A percentile compares a stretch with the other conserved stretches of the same genome.
Evolutionary conservation across 2,113 vertebrate species (phyloP).

Genomic region (Uropsilus gracilis): DNA sequence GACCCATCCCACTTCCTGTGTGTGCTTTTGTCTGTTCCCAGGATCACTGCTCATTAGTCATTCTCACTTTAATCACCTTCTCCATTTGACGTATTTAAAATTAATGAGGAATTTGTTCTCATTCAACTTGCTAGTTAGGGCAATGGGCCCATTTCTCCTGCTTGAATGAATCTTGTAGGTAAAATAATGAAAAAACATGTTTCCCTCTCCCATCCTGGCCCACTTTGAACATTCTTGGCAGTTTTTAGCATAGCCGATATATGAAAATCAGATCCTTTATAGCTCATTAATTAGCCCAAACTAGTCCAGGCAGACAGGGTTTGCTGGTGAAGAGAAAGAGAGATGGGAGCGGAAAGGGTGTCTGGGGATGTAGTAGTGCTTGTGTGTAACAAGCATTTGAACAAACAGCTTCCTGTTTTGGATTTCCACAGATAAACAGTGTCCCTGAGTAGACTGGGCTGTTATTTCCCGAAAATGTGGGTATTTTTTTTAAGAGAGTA

Average conservation of each 20-base stretch:
- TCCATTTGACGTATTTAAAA: slow-evolving; percentile 72
- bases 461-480: neutral
- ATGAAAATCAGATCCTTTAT: slow-evolving; percentile 71
- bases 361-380: neutral
- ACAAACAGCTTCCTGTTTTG: neutral
- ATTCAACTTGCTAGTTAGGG: slow-evolving; percentile 70
- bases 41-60: slow-evolving; percentile 65
- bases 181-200: slow-evolving; percentile 73
- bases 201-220: slow-evolving; percentile 31
- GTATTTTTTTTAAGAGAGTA: neutral
- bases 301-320: slow-evolving; percentile 40
- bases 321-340: neutral
- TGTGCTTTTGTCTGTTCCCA: neutral
- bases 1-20: neutral
- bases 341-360: too few species aligned
- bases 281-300: slow-evolving; percentile 71
- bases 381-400: neutral
- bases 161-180: slow-evolving; percentile 70
- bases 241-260: slow-evolving; percentile 45
- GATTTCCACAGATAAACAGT: neutral
- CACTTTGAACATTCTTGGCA: slow-evolving; percentile 72
- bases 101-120: slow-evolving; percentile 78
- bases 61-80: slow-evolving; percentile 71
- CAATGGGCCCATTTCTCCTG: neutral
- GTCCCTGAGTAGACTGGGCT: neutral